Evolutionary conservation across 2,797 vertebrate species (phyloP).

Genomic region (Sylvia borin): DNA sequence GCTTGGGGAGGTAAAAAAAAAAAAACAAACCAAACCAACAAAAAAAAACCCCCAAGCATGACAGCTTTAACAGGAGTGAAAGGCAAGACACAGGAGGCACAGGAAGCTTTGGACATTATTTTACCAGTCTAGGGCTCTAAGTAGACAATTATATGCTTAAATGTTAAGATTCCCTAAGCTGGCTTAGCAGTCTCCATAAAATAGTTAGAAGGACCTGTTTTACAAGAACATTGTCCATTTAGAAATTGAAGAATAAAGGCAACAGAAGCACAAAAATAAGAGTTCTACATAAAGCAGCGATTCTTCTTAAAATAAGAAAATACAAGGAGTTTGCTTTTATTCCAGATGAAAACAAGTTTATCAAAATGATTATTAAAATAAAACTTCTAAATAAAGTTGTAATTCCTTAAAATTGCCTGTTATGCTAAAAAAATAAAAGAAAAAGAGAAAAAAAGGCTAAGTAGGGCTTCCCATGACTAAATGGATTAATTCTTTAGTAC

Average conservation of each 20-base stretch:
- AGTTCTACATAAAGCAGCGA: rapidly evolving
- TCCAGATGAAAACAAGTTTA: background rate
- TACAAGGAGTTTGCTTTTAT: background rate
- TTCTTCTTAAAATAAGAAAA: background rate
- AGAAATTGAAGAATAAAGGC: background rate
- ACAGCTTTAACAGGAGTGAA: background rate
- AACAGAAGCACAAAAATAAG: background rate
- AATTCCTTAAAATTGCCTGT: constrained; percentile 57
- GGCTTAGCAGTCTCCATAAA: background rate
- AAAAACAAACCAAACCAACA: background rate
- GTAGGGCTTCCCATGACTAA: constrained; percentile 83
- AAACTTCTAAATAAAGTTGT: constrained; percentile 17
- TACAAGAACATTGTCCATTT: background rate
- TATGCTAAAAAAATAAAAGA: constrained; percentile 24
- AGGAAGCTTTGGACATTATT: background rate
- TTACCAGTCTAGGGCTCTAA: background rate
- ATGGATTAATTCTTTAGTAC: constrained; percentile 83
- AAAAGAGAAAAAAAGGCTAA: constrained; percentile 59
- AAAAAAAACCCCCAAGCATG: background rate
- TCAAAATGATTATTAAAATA: constrained; percentile 12
- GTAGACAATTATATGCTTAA: background rate
- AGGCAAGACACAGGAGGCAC: background rate
- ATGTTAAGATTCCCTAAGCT: constrained; percentile 12
- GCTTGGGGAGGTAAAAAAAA: background rate
- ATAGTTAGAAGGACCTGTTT: background rate